Conservation (phyloP, 2,113 vertebrate genomes). For the Macrotus californicus region DNA sequence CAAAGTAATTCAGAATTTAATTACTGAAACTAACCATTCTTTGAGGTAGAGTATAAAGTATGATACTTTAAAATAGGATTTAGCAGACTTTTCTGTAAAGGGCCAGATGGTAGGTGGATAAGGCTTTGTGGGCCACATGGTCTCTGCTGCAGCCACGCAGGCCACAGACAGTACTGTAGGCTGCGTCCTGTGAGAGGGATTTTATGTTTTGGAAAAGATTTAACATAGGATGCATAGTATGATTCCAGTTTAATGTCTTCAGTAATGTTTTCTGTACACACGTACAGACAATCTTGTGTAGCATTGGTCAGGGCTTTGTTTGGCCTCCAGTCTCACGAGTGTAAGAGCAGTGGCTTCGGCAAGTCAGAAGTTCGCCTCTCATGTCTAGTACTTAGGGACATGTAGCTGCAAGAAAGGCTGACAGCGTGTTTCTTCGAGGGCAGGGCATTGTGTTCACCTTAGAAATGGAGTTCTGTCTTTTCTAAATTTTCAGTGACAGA, state of each 20-base stretch:
- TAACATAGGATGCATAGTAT: background rate
- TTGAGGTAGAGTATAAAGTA: background rate
- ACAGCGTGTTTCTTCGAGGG: background rate
- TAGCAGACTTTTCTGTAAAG: background rate
- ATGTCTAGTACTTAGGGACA: background rate
- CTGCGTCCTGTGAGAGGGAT: background rate
- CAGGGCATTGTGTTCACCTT: background rate
- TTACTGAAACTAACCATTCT: background rate
- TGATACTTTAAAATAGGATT: background rate
- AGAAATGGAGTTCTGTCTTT: background rate
- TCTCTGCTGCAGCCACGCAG: background rate
- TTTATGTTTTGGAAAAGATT: constrained; percentile 19
- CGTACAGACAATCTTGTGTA: background rate
- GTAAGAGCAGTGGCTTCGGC: background rate
- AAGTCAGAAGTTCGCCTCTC: background rate
- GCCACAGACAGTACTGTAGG: background rate
- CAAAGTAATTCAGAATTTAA: constrained; percentile 7
- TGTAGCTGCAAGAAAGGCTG: background rate
- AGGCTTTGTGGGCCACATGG: background rate
- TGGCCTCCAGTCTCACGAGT: background rate
- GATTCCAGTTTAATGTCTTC: background rate
- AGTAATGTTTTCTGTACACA: background rate
- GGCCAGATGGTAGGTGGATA: background rate
- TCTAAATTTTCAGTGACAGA: background rate
- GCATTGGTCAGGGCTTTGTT: background rate